These are phyloP conservation scores for Gryllus bimaculatus DNA, from an alignment of 1,140 invertebrate species.

Conservation along the genomic window DNA sequence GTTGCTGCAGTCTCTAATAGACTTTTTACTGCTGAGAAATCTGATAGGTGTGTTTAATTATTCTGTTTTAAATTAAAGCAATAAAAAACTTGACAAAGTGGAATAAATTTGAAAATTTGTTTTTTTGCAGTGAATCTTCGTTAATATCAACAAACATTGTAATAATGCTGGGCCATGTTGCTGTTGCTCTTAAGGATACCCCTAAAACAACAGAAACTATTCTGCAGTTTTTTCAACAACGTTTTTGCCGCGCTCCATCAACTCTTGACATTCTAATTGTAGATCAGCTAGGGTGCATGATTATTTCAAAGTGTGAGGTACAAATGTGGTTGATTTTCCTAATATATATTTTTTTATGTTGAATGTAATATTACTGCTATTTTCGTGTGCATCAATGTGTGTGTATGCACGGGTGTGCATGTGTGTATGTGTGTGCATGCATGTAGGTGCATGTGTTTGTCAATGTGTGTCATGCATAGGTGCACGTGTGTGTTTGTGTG, in stretches of 20 bases:
- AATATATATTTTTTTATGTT: too few species aligned
- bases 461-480: too few species aligned
- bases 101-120: background rate
- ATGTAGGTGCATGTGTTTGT: too few species aligned
- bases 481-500: too few species aligned
- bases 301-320: constrained; percentile 79
- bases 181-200: constrained; percentile 85
- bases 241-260: constrained; percentile 81
- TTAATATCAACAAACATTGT: constrained; percentile 94
- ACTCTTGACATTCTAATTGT: constrained; percentile 88
- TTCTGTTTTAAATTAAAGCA: background rate
- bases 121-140: constrained; percentile 61
- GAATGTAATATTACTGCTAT: too few species aligned
- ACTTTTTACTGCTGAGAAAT: constrained; percentile 81
- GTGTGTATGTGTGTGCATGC: constrained; percentile 9
- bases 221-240: constrained; percentile 92
- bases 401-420: constrained; percentile 9
- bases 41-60: constrained; percentile 46
- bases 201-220: constrained; percentile 91
- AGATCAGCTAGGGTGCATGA: constrained; percentile 94
- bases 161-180: constrained; percentile 93
- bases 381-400: background rate
- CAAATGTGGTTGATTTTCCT: background rate
- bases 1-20: constrained; percentile 90
- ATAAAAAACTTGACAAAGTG: background rate